Conservation (phyloP, 2,113 vertebrate genomes). For the Tretioscincus oriximinensis region DNA sequence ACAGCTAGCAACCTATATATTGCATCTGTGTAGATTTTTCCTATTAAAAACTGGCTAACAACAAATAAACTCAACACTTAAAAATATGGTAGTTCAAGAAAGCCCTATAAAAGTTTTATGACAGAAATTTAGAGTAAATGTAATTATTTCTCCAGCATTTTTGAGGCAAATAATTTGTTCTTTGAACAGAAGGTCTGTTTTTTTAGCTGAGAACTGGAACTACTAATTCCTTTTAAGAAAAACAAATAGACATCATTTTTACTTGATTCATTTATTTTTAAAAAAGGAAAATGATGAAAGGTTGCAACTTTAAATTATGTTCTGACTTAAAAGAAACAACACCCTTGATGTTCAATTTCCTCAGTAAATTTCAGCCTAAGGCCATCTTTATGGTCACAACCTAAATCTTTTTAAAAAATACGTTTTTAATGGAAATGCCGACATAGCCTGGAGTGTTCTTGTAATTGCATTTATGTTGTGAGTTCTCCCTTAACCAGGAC, state of each 20-base stretch:
- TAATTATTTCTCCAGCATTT: no score
- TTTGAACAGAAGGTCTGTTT: no score
- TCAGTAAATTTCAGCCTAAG: not conserved
- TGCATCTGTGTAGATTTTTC: not conserved
- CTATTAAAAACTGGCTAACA: not conserved
- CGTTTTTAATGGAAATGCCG: not conserved
- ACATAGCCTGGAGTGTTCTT: rapidly evolving
- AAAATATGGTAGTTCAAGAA: no score
- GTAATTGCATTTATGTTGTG: not conserved
- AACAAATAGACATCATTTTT: not conserved
- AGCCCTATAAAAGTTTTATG: no score
- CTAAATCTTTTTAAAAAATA: rapidly evolving
- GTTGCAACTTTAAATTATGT: not conserved
- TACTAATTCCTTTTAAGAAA: not conserved
- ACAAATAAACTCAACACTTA: no score
- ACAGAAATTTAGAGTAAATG: no score
- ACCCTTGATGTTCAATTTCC: not conserved
- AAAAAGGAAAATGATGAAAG: not conserved
- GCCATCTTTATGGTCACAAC: not conserved
- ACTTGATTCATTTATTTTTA: constrained; percentile 7
- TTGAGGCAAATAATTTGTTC: no score
- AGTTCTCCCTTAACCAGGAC: not conserved
- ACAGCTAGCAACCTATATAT: not conserved
- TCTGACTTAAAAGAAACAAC: not conserved
- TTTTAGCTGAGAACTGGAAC: not conserved